Evolutionary conservation across 2,797 vertebrate species (phyloP), one percentile per base, ranked within the genome.

Genomic region (Pempheris klunzingeri): DNA sequence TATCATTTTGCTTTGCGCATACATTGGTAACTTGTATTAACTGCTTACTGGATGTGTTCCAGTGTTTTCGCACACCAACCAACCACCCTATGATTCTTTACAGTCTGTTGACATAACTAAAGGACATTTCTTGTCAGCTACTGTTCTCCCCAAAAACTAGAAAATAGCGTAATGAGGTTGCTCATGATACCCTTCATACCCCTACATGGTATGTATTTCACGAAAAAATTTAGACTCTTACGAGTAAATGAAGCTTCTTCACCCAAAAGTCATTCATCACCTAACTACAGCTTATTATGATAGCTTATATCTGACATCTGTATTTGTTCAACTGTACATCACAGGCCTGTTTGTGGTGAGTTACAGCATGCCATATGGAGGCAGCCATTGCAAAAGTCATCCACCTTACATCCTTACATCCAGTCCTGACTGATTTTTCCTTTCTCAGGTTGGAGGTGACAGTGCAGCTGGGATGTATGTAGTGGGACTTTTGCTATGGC

Each of bases 281-380:
- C 84, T 85, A 91, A 87, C 87, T 92, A 89, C 75, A 84, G 79
- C 85, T 81, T 90, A 87, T 86, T 87, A 76, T 81, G 87, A 79
- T 88, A 91, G 90, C 91, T 89, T 92, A 89, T 92, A 86, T 87
- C 84, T 84, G 87, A 91, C 87, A 83, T 87, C 78, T 87, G 89
- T 52, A 88, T 86, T 80, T 74, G 73, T 84, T 90, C 22, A 49
- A 74, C 83, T 88, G 80, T 87, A 92, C 89, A 90, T 86, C 81
- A 84, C 84, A 82, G 85, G 71, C 83, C 83, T 80, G 82, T 79
- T 78, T 80, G 78, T 77, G 72, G 74, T 57, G 64, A 69, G 53
- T 78, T 72, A 72, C 53, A 78, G 67, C 68, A 66, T 79, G 78
- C 70, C 82, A 38, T 66, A 59, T 43, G 55, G 44, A 55, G 71